A percentile compares a stretch with the other conserved stretches of the same genome.
Evolutionary conservation across 2,797 vertebrate genomes (phyloP).

Genomic region (Xenopus petersii): DNA sequence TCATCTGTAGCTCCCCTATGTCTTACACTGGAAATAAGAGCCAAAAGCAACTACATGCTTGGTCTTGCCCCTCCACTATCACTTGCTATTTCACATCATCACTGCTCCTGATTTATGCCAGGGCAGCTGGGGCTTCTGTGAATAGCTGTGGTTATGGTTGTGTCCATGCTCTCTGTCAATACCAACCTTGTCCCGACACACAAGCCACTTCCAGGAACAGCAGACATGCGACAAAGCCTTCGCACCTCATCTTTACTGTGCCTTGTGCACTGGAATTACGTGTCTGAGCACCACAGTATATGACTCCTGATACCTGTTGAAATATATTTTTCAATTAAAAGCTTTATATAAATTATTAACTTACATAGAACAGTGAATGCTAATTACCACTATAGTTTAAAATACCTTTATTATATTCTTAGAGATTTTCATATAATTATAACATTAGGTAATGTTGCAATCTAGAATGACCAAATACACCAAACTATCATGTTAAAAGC

Average conservation of each 20-base stretch:
- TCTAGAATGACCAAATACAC: too few species aligned
- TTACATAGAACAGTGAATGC: too few species aligned
- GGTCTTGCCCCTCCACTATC: background rate
- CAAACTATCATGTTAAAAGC: too few species aligned
- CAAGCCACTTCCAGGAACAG: constrained; percentile 54
- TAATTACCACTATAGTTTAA: too few species aligned
- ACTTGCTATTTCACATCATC: background rate
- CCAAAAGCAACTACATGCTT: too few species aligned
- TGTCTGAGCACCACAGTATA: constrained; percentile 4
- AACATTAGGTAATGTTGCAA: too few species aligned
- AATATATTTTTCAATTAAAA: background rate
- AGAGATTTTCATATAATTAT: too few species aligned
- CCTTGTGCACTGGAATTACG: background rate
- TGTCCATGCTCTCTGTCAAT: background rate
- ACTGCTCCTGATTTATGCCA: constrained; percentile 21
- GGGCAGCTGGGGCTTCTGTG: constrained; percentile 14
- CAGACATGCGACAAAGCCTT: constrained; percentile 48
- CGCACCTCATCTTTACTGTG: constrained; percentile 24
- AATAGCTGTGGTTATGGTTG: background rate
- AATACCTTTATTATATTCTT: too few species aligned
- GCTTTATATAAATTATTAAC: too few species aligned
- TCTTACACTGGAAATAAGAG: too few species aligned
- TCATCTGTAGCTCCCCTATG: too few species aligned
- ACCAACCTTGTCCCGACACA: constrained; percentile 57
- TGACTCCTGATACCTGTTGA: constrained; percentile 46